Percentiles rank a stretch among this genome's conserved stretches.
Conservation (phyloP, 2,888 invertebrate genomes). For the Hyalella azteca region DNA sequence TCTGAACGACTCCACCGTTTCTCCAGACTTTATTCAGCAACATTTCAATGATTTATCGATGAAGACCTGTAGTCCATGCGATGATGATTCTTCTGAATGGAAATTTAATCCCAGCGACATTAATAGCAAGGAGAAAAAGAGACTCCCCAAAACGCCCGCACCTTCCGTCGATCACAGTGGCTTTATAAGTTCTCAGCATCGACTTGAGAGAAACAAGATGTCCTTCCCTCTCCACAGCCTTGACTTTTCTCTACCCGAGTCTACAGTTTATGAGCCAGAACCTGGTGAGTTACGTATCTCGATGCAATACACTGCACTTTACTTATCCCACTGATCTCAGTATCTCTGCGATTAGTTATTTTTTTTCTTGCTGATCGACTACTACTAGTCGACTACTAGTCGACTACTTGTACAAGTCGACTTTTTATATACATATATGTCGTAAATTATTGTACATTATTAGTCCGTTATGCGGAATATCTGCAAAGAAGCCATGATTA, state of each 20-base stretch:
- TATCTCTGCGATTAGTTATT: no score
- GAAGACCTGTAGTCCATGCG: conserved; percentile 8
- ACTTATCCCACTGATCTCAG: no score
- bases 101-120: not conserved
- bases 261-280: conserved; percentile 54
- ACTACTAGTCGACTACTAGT: no score
- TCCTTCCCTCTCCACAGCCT: conserved; percentile 3
- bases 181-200: not conserved
- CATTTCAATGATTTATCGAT: conserved; percentile 15
- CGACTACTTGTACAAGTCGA: no score
- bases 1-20: not conserved
- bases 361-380: no score
- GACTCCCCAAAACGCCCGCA: conserved; percentile 25
- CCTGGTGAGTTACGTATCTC: no score
- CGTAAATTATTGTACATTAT: no score
- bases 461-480: no score
- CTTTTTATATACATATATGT: no score
- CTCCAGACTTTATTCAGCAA: not conserved
- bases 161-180: not conserved
- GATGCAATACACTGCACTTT: no score
- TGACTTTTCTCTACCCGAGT: conserved; percentile 51
- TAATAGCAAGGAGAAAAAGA: not conserved
- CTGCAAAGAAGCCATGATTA: no score
- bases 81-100: not conserved
- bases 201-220: not conserved